These are phyloP conservation scores for Dolichallabes microphthalmus DNA, from an alignment of 2,113 vertebrate genomes.

Conservation along the genomic window DNA sequence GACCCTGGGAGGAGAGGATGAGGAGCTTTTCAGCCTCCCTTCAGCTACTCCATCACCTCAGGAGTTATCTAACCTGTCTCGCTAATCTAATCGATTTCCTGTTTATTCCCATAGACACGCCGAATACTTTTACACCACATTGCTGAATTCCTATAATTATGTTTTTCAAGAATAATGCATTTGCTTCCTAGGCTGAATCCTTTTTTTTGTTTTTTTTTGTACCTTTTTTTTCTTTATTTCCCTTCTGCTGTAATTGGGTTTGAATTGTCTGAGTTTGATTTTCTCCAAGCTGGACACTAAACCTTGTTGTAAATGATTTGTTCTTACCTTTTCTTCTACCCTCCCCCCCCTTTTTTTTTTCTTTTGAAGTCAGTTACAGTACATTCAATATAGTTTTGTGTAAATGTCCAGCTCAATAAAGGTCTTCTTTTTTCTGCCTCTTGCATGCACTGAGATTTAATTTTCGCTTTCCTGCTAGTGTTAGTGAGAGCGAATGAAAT, in stretches of 20 bases:
- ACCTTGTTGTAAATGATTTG: neutral
- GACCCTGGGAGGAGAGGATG: neutral
- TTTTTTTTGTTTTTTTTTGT: too few relatives aligned
- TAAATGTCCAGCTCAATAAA: constrained; percentile 11
- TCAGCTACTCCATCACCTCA: neutral
- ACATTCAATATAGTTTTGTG: neutral
- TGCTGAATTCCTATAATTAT: neutral
- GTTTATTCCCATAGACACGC: neutral
- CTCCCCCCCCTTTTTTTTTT: neutral
- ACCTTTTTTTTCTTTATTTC: neutral
- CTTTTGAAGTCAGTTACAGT: neutral
- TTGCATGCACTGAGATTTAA: neutral
- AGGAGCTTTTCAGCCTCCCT: constrained; percentile 25
- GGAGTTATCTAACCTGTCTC: constrained; percentile 15
- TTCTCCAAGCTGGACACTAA: neutral
- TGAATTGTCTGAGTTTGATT: neutral
- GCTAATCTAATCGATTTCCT: neutral
- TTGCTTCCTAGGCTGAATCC: neutral
- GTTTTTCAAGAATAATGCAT: neutral
- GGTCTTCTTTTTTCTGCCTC: neutral
- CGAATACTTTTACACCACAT: neutral
- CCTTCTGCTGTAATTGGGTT: neutral
- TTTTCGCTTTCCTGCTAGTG: neutral
- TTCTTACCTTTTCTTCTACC: too few relatives aligned
- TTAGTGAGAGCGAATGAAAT: neutral